A percentile compares a stretch with the other conserved stretches of the same genome.
These are phyloP conservation scores for Pleuronectes platessa DNA, from an alignment of 2,113 vertebrate species.

Conservation along the genomic window DNA sequence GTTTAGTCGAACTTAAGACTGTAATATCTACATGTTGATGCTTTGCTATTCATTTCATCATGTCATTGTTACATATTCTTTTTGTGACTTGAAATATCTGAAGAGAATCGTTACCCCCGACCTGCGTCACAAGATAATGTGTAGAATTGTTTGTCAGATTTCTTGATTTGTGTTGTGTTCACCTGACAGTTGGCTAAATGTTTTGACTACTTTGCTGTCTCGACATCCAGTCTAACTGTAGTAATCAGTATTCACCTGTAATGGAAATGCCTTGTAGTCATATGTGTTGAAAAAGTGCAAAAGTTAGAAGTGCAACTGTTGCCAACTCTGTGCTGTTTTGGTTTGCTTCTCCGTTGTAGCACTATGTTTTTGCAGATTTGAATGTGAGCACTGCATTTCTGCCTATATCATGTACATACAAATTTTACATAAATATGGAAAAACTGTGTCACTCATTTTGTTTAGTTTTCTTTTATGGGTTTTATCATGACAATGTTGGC, in stretches of 20 bases:
- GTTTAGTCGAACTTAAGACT: constrained; percentile 37
- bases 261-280: constrained; percentile 27
- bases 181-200: constrained; percentile 15
- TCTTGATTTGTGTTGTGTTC: background rate
- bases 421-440: constrained; percentile 82
- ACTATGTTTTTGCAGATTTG: constrained; percentile 70
- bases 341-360: constrained; percentile 64
- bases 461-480: background rate
- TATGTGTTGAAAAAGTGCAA: constrained; percentile 32
- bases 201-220: constrained; percentile 10
- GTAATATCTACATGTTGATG: constrained; percentile 22
- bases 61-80: constrained; percentile 12
- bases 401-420: constrained; percentile 82
- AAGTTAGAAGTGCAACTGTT: constrained; percentile 42
- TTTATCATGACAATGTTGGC: background rate
- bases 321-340: constrained; percentile 43
- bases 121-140: constrained; percentile 2
- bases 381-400: constrained; percentile 72
- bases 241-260: constrained; percentile 34
- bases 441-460: constrained; percentile 45
- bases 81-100: constrained; percentile 13
- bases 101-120: too few relatives aligned
- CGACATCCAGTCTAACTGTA: constrained; percentile 25
- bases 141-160: constrained; percentile 10
- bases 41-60: constrained; percentile 8